Conservation (phyloP, 2,888 invertebrate genomes). For the Yponomeuta malinellus region DNA sequence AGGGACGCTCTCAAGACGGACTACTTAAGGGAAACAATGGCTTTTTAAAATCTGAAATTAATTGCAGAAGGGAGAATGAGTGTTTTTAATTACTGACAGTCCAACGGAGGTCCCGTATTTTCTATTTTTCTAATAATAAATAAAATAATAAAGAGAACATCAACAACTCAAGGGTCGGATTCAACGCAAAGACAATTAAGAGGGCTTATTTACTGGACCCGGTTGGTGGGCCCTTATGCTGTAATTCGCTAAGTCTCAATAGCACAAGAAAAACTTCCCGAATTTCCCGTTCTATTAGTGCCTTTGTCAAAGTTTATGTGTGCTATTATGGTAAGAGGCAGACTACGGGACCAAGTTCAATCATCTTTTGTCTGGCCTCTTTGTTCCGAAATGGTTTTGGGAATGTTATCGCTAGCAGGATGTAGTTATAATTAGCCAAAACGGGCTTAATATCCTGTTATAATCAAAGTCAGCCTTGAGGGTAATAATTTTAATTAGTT, state of each 20-base stretch:
- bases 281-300: constrained; percentile 25
- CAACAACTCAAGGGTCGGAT: background rate
- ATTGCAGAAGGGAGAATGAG: background rate
- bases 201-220: background rate
- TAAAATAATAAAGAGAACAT: no score
- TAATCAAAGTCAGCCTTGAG: background rate
- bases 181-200: background rate
- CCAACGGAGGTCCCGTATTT: no score
- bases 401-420: background rate
- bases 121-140: no score
- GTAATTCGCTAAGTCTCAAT: background rate
- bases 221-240: background rate
- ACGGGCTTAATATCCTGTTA: background rate
- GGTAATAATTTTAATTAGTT: background rate
- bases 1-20: background rate
- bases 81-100: background rate
- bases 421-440: background rate
- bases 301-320: constrained; percentile 37
- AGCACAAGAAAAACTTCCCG: constrained; percentile 8
- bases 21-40: background rate
- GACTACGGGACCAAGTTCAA: background rate
- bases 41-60: background rate
- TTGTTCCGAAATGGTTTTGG: background rate
- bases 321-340: constrained; percentile 39
- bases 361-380: background rate